Conservation (phyloP, 2,797 vertebrate species). For the Sphenopsis melanotis region DNA sequence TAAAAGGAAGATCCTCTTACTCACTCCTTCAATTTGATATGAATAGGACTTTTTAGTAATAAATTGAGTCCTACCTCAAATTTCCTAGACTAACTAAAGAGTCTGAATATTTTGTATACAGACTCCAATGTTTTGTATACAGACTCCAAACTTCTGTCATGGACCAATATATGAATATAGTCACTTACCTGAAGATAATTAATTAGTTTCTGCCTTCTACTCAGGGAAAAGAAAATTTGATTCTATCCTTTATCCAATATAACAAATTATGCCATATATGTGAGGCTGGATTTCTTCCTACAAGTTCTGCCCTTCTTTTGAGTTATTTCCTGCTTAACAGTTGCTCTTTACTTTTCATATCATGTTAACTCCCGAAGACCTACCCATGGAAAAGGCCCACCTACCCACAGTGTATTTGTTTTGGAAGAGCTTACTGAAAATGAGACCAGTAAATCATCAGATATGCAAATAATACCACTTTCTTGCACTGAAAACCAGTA, state of each 20-base stretch:
- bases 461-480: conserved; percentile 17
- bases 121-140: background rate
- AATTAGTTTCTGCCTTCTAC: background rate
- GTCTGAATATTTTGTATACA: background rate
- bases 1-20: background rate
- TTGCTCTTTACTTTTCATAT: background rate
- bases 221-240: background rate
- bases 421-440: background rate
- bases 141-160: background rate
- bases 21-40: background rate
- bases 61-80: background rate
- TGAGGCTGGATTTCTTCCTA: background rate
- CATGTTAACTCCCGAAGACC: background rate
- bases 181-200: background rate
- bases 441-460: background rate
- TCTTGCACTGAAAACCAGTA: background rate
- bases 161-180: background rate
- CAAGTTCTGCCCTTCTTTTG: background rate
- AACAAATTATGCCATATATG: background rate
- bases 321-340: background rate
- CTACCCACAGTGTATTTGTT: background rate
- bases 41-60: background rate
- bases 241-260: background rate
- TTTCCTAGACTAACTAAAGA: background rate
- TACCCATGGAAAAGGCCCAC: background rate